Evolutionary conservation across 2,888 invertebrate genomes (phyloP).

Genomic region (Hemithea aestivaria): DNA sequence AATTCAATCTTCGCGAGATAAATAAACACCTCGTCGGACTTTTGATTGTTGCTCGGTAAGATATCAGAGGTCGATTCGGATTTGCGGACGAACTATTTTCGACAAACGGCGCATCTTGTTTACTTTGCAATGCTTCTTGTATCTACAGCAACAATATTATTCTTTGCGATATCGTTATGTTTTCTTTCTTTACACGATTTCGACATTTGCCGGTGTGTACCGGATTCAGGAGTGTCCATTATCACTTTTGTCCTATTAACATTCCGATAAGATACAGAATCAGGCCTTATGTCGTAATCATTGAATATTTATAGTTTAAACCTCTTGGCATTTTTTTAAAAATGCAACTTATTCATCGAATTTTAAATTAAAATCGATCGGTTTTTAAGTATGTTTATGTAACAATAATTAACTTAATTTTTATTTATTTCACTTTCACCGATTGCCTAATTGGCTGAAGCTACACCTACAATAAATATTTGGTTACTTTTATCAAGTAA

Average conservation of each 20-base stretch:
- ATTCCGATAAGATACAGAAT: slow-evolving; percentile 21
- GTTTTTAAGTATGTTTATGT: too few relatives aligned
- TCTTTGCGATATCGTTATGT: too few relatives aligned
- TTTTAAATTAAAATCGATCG: slow-evolving; percentile 1
- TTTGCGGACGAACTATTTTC: slow-evolving; percentile 13
- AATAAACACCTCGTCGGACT: slow-evolving; percentile 6
- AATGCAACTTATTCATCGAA: not conserved
- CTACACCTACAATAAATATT: too few relatives aligned
- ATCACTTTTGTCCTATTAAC: slow-evolving; percentile 18
- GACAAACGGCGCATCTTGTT: slow-evolving; percentile 4
- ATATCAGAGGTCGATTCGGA: slow-evolving; percentile 11
- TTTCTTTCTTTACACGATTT: slow-evolving; percentile 7
- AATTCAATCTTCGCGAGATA: slow-evolving; percentile 8
- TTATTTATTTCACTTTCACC: too few relatives aligned
- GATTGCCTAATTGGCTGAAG: too few relatives aligned
- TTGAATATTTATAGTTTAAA: slow-evolving; percentile 7
- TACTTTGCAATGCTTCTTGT: too few relatives aligned
- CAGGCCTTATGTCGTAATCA: slow-evolving; percentile 16
- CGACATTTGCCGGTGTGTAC: slow-evolving; percentile 10
- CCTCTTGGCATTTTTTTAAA: not conserved
- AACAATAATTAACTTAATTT: too few relatives aligned
- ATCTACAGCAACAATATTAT: too few relatives aligned
- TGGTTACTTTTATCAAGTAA: too few relatives aligned
- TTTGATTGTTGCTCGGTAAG: slow-evolving; percentile 5
- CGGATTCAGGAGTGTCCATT: slow-evolving; percentile 22